Conservation (phyloP, 1,140 invertebrate genomes). For the Drosophila pachea region DNA sequence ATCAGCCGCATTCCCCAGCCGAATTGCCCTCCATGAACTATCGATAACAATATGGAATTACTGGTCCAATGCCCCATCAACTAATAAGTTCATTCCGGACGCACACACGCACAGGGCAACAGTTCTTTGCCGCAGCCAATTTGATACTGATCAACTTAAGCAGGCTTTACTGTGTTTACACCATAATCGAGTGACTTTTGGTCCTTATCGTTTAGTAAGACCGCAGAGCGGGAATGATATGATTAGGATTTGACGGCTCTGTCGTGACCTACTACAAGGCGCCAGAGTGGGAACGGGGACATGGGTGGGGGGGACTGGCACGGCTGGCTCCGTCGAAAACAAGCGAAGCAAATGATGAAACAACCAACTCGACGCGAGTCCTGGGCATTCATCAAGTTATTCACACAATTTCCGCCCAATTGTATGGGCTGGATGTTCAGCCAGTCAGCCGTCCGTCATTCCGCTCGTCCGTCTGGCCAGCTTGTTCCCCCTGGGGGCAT, state of each 20-base stretch:
- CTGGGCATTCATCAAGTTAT: conserved; percentile 70
- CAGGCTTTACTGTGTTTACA: neutral
- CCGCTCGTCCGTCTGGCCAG: neutral
- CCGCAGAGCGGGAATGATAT: neutral
- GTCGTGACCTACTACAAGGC: conserved; percentile 13
- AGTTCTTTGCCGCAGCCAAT: neutral
- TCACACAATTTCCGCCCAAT: conserved; percentile 59
- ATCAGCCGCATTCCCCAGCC: too few species aligned
- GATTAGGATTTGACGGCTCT: conserved; percentile 15
- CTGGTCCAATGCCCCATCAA: neutral
- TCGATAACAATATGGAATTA: too few species aligned
- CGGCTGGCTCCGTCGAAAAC: conserved; percentile 2
- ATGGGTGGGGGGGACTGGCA: neutral
- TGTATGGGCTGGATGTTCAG: neutral
- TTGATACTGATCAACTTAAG: neutral
- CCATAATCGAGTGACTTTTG: conserved; percentile 4
- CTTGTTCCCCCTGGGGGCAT: conserved; percentile 1
- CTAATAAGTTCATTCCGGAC: neutral
- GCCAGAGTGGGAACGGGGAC: neutral
- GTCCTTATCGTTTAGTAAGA: neutral
- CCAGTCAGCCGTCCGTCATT: neutral
- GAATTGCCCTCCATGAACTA: too few species aligned
- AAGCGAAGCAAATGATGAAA: conserved; percentile 33
- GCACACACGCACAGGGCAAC: neutral
- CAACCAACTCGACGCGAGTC: conserved; percentile 28